Base-by-base conservation (phyloP, 2,113 vertebrate genomes). In the Eleginops maclovinus region DNA sequence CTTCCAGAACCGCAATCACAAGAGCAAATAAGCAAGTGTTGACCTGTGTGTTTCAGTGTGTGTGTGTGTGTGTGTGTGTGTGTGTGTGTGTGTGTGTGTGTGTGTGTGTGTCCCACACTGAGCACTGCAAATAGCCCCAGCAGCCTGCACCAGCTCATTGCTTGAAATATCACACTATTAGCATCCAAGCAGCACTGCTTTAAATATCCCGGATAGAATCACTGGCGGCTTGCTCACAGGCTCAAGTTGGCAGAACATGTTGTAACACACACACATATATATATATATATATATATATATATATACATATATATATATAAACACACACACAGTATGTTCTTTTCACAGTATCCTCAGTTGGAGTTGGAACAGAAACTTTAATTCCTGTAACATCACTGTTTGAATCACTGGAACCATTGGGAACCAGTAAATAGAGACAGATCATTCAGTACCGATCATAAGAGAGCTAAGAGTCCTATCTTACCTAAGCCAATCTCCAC, bases 111-210 rank as follows among this genome's bases (percentile, higher is more conserved):
- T 54, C 60, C 21, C 26, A 72, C 51, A 41, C n/a, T 40, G 26
- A 66, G 16, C 1, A 7, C 41, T 50, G 21, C 4, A 49, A 64
- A 79, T 50, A 79, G 53, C 43, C 59, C 40, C 59, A 51, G 19
- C 31, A 65, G 44, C 53, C 17, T 44, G 17, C 65, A 79, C 68
- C 46, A 44, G 59, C 60, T 79, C 53, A 28, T 21, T 16, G 53
- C 53, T 41, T 51, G 72, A 77, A 72, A 72, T 82, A 70, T 22
- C 64, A 54, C 14, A 53, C 59, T 26, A 53, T 63, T 54, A 64
- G 15, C 59, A 78, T 64, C 43, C 16, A 11, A 51, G 44, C 73
- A 58, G 28, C 31, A 15, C 15, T 24, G 54, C 69, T 73, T 59
- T 59, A 67, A 73, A 60, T 73, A 67, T 50, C 40, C n/a, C 44